Percentiles rank a stretch among this genome's conserved stretches.
Evolutionary conservation across 2,797 vertebrate species (phyloP).

Genomic region (Uromys caudimaculatus): DNA sequence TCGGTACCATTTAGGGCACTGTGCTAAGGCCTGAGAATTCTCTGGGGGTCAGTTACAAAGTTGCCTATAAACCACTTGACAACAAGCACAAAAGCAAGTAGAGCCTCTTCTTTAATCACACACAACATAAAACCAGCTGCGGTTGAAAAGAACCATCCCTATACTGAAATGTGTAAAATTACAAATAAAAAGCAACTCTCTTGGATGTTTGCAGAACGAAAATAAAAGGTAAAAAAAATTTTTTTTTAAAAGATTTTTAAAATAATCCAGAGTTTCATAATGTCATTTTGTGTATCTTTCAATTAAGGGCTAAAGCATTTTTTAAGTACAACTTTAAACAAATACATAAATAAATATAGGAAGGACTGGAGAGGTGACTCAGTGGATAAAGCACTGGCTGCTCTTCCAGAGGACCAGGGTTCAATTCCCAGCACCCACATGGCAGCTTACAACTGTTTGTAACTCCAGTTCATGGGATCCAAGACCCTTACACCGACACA

Average conservation of each 20-base stretch:
- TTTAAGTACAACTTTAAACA: neutral
- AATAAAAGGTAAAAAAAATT: neutral
- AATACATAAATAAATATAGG: neutral
- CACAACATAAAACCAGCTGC: conserved; percentile 25
- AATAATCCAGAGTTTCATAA: conserved; percentile 40
- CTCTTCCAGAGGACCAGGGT: neutral
- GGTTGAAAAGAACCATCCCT: neutral
- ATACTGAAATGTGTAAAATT: neutral
- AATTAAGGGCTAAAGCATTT: conserved; percentile 11
- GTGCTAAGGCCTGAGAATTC: neutral
- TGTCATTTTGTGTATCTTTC: conserved; percentile 21
- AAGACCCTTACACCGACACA: neutral
- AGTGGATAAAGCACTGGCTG: neutral
- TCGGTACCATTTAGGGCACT: neutral
- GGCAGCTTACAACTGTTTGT: too few relatives aligned
- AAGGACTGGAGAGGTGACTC: neutral
- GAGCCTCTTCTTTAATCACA: neutral
- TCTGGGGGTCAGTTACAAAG: conserved; percentile 12
- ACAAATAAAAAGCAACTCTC: neutral
- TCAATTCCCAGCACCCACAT: neutral
- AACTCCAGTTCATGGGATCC: neutral
- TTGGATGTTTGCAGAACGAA: neutral
- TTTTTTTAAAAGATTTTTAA: neutral
- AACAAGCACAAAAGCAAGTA: neutral
- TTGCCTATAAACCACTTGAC: neutral